Evolutionary conservation across 2,113 vertebrate genomes (phyloP), one percentile per base, ranked within the genome.

Genomic region (Bungarus multicinctus): DNA sequence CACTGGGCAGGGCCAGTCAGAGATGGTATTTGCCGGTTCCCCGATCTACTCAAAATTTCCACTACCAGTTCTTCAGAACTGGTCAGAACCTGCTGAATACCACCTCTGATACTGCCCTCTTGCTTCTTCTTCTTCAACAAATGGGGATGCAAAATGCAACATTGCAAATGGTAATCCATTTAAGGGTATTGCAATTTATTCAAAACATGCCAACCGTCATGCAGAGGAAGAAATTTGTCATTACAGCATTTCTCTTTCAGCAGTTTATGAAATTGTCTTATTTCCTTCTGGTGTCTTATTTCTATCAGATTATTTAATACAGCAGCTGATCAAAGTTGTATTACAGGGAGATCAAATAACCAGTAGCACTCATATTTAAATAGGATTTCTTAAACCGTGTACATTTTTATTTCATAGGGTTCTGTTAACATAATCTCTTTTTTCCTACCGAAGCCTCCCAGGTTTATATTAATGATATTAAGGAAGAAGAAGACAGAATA

Each of bases 321-420:
- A 34, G 81, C 81, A 90, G 54, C 81, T 64, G 92, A 93, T 90
- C 89, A 87, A 93, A 90, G 89, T 34, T 45, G 25, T 57, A 87
- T 90, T 93, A 86, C 45, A 64, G 55, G 47, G 45, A 93, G 92
- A 86, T 93, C 92, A 93, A 93, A 93, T 90, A 93, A 85, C 92
- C 92, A 90, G n/a, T 93, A 89, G 81, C 81, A 25, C n/a, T 90
- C 92, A 87, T 64, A 47, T 93, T 93, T 90, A 64, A 93, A 93
- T 57, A 93, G 87, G 74, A 90, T 87, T 93, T 64, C 92, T 90
- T 87, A 64, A 93, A 88, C 90, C 89, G 43, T 87, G 88, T 53
- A 64, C 54, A 87, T 86, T 90, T 91, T 90, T 53, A 43, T 34
- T 93, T 90, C 92, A 60, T 39, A 85, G 54, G 27, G 74, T 90